Conservation (phyloP, 2,113 vertebrate species). For the Hemiscyllium ocellatum region DNA sequence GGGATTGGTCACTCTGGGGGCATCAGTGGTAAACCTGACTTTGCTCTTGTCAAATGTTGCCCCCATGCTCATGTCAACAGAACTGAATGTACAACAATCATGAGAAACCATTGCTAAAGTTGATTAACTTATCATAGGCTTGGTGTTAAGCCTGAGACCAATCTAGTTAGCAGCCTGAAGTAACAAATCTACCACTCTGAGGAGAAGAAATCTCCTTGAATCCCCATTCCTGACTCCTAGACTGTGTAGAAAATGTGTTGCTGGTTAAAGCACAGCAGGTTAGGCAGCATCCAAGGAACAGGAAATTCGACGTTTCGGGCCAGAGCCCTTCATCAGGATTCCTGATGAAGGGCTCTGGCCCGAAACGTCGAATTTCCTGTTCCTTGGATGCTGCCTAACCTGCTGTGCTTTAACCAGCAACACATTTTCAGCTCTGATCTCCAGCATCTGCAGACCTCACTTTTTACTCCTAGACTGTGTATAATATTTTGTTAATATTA, state of each 20-base stretch:
- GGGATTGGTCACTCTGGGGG: background rate
- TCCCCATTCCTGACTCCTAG: background rate
- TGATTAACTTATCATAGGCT: background rate
- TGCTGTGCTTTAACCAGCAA: too few relatives aligned
- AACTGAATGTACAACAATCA: background rate
- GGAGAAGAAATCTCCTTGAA: background rate
- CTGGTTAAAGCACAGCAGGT: too few relatives aligned
- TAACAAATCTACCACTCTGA: background rate
- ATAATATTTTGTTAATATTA: background rate
- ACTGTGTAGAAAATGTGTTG: too few relatives aligned
- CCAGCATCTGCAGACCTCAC: too few relatives aligned
- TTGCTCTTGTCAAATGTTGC: background rate
- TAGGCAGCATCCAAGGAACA: too few relatives aligned
- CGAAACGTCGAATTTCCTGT: too few relatives aligned
- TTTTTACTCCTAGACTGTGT: background rate
- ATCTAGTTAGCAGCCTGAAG: background rate
- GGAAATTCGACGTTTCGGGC: too few relatives aligned
- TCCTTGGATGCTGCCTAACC: too few relatives aligned
- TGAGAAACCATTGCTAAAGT: background rate
- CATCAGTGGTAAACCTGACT: background rate
- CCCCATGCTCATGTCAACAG: background rate
- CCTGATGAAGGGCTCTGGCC: too few relatives aligned
- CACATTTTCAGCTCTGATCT: too few relatives aligned
- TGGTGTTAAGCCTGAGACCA: background rate
- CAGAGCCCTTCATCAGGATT: too few relatives aligned